Conservation (phyloP, 2,113 vertebrate genomes). For the Gopherus evgoodei region DNA sequence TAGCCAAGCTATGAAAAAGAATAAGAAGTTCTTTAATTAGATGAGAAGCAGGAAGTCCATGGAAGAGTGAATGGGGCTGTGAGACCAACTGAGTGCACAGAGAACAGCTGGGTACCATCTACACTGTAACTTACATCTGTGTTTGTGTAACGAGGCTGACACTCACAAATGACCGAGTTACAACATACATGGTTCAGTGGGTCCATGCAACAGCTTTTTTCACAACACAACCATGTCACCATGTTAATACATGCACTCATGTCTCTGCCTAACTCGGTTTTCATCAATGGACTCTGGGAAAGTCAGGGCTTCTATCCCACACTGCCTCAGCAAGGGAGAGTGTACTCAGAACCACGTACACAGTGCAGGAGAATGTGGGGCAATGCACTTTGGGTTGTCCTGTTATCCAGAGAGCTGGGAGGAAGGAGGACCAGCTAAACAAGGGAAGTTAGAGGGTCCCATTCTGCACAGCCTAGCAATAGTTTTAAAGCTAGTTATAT, state of each 20-base stretch:
- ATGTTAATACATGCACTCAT: accelerated
- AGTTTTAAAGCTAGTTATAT: not conserved
- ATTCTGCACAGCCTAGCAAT: not conserved
- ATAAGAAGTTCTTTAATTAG: not conserved
- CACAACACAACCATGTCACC: not conserved
- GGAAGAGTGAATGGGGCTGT: not conserved
- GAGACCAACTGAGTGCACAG: not conserved
- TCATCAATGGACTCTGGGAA: not conserved
- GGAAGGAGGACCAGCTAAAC: not conserved
- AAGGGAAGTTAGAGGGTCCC: not conserved
- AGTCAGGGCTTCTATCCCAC: not conserved
- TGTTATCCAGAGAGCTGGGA: not conserved
- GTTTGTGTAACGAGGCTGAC: constrained; percentile 12
- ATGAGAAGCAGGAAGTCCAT: not conserved
- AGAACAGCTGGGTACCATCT: not conserved
- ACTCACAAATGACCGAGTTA: constrained; percentile 17
- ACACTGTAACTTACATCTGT: not conserved
- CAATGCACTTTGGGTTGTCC: not conserved
- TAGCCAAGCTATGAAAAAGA: not conserved
- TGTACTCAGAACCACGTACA: not conserved
- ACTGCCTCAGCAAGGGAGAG: not conserved
- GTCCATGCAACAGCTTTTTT: not conserved
- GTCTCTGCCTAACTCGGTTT: accelerated
- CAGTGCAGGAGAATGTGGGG: not conserved
- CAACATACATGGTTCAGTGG: not conserved